Conservation (phyloP, 2,888 invertebrate species). For the Cinara cedri region DNA sequence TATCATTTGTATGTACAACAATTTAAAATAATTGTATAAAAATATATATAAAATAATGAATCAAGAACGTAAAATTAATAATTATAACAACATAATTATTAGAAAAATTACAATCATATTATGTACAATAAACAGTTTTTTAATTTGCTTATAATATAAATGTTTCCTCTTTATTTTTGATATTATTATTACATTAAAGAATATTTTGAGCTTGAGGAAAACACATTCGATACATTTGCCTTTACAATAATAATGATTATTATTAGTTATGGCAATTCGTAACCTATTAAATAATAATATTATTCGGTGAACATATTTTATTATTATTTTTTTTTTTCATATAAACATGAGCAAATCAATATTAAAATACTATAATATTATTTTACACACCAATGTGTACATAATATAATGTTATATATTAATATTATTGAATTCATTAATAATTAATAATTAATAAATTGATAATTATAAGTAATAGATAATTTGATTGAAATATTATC, state of each 20-base stretch:
- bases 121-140: neutral
- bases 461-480: too few relatives aligned
- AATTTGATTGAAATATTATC: constrained; percentile 39
- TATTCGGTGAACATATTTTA: neutral
- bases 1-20: constrained; percentile 1
- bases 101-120: neutral
- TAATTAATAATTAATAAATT: neutral
- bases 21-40: constrained; percentile 28
- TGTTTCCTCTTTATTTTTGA: constrained; percentile 6
- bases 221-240: constrained; percentile 4
- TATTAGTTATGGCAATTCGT: constrained; percentile 44
- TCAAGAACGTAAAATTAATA: neutral
- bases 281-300: neutral
- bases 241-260: neutral
- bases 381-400: neutral
- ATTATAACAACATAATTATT: constrained; percentile 18
- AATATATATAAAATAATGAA: constrained; percentile 23
- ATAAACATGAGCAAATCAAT: constrained; percentile 21
- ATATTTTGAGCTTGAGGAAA: constrained; percentile 42
- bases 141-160: neutral
- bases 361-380: neutral
- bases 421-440: neutral
- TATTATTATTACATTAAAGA: neutral
- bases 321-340: neutral
- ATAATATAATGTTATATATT: neutral